Conservation (phyloP, 1,140 invertebrate species). For the Papilio xuthus region DNA sequence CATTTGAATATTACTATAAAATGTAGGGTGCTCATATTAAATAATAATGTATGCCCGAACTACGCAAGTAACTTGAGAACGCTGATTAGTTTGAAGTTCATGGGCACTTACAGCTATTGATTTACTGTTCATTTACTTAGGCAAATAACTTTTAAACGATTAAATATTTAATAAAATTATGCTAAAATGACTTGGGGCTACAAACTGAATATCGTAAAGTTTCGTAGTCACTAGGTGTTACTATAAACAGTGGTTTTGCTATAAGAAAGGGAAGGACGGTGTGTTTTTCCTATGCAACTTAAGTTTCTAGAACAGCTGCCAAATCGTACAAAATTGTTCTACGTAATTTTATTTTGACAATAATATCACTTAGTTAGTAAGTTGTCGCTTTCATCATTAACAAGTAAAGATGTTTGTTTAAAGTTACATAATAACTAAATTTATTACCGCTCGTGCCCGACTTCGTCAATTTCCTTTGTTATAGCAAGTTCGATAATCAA, state of each 20-base stretch:
- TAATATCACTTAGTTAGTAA: not conserved
- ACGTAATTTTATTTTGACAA: not conserved
- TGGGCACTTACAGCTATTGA: constrained; percentile 26
- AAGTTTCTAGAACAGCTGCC: not conserved
- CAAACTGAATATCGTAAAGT: too few species aligned
- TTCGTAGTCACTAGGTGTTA: too few species aligned
- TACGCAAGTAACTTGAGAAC: constrained; percentile 41
- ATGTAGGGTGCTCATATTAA: constrained; percentile 65
- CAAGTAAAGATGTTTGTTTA: constrained; percentile 1
- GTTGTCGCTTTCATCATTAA: constrained; percentile 14
- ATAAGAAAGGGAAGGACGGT: too few species aligned
- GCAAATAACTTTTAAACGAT: not conserved
- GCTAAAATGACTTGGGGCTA: not conserved
- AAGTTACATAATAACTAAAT: constrained; percentile 26
- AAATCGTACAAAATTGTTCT: not conserved
- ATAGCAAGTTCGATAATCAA: constrained; percentile 34
- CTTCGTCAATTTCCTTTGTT: constrained; percentile 35
- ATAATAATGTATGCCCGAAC: constrained; percentile 53
- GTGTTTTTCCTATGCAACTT: not conserved
- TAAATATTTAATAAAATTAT: not conserved
- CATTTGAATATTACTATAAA: constrained; percentile 77
- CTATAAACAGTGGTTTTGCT: too few species aligned
- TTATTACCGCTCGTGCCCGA: constrained; percentile 6
- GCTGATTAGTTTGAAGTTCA: constrained; percentile 16
- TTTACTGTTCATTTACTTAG: not conserved